Base-by-base conservation (phyloP, 2,797 vertebrate species). In the Sebastes miniatus region DNA sequence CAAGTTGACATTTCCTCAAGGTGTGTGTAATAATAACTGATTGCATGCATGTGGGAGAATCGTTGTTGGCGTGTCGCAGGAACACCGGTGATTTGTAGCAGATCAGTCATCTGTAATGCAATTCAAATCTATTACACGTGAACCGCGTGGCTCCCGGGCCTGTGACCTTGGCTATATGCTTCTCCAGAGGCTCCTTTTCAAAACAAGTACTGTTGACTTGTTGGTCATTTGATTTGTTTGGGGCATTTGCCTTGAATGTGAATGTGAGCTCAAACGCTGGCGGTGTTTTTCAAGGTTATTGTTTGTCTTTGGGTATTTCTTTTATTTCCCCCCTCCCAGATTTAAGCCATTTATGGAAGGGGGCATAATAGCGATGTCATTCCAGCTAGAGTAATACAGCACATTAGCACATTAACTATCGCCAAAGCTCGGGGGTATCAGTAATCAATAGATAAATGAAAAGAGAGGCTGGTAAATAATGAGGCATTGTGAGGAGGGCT, bases 211-310 rank as follows among this genome's bases (percentile, higher is more conserved):
- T 89, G 89, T 91, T 92, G 91, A 92, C 90, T 90, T 83, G 84
- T 83, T 89, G 90, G 88, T 91, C 83, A 81, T 91, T 93, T 93
- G 89, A 91, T 92, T 92, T 90, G 91, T 90, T 83, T 79, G 58
- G 83, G 88, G 79, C 87, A 66, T 92, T 92, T 84, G 87, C 76
- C 64, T 75, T 87, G 86, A 91, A 90, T 92, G 90, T 76, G 82
- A 92, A 92, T 89, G 88, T 25, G 69, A 71, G 61, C 73, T 81
- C 13, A 50, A 85, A 81, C 1, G 70, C 84, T 20, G 39, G 66
- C 58, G 43, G 77, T 73, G 65, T 56, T 81, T 75, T 58, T 81
- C 90, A 93, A 95, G 92, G 92, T 93, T 88, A 86, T 66, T 43
- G 77, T 85, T 81, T 78, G 83, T 90, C 79, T 89, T 83, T 80